Evolutionary conservation across 2,797 vertebrate genomes (phyloP).

Genomic region (Xyrichtys novacula): DNA sequence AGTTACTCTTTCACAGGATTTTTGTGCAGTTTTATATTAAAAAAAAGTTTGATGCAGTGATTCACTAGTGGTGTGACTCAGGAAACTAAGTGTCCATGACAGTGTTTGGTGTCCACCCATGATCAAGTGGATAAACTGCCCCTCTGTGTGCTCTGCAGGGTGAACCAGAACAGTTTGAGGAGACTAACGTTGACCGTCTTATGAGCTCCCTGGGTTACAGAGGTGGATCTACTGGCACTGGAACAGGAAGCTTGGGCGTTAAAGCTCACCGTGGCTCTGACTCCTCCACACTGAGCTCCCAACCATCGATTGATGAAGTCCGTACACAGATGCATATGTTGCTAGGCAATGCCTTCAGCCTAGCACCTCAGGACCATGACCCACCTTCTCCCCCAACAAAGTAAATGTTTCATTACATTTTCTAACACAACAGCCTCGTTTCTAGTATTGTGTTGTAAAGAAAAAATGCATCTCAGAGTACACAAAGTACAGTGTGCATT

Average conservation of each 20-base stretch:
- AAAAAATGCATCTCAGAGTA: slow-evolving; percentile 34
- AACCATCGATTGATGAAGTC: slow-evolving; percentile 98
- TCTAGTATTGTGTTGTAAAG: slow-evolving; percentile 27
- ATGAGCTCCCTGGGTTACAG: slow-evolving; percentile 88
- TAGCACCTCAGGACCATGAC: slow-evolving; percentile 90
- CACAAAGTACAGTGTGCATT: slow-evolving; percentile 25
- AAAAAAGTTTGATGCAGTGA: no score
- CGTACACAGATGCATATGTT: slow-evolving; percentile 98
- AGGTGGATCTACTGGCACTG: slow-evolving; percentile 76
- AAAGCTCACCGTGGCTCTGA: slow-evolving; percentile 93
- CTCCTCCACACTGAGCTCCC: slow-evolving; percentile 97
- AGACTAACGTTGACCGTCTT: slow-evolving; percentile 94
- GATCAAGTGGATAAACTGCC: slow-evolving; percentile 1
- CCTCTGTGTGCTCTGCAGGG: slow-evolving; percentile 80
- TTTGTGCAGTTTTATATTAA: no score
- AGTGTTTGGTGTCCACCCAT: background rate
- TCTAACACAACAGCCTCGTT: slow-evolving; percentile 45
- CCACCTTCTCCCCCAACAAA: slow-evolving; percentile 83
- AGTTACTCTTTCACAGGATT: no score
- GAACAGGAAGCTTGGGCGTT: slow-evolving; percentile 84
- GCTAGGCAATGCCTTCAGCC: slow-evolving; percentile 96
- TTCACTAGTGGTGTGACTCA: no score
- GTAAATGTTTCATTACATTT: slow-evolving; percentile 55
- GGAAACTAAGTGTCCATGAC: background rate
- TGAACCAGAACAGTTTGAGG: slow-evolving; percentile 94